Conservation (phyloP, 2,113 vertebrate species). For the Australoheros scitulus region DNA sequence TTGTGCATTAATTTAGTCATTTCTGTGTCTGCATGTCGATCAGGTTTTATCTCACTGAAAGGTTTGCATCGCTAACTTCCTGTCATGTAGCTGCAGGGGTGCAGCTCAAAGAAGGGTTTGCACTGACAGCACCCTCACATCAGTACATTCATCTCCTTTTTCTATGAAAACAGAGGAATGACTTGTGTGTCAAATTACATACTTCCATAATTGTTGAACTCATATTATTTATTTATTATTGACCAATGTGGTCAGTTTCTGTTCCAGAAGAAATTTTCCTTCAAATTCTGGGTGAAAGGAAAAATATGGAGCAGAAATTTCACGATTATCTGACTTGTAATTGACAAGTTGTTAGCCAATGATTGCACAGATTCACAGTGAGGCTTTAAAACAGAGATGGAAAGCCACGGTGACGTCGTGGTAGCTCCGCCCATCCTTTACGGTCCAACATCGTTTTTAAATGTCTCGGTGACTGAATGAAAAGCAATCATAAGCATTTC, state of each 20-base stretch:
- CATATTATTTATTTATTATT: too few relatives aligned
- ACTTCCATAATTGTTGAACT: too few relatives aligned
- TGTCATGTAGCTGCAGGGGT: neutral
- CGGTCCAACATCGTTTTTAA: too few relatives aligned
- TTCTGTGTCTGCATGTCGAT: fast-evolving
- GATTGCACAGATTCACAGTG: too few relatives aligned
- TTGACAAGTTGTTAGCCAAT: neutral
- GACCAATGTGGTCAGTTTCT: too few relatives aligned
- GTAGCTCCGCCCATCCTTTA: neutral
- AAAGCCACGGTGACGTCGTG: neutral
- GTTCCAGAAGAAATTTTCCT: neutral
- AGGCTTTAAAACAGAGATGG: too few relatives aligned
- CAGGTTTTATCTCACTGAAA: neutral
- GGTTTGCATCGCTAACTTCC: neutral
- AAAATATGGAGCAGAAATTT: neutral
- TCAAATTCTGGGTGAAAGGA: neutral
- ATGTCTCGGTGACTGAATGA: neutral
- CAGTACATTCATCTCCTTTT: neutral
- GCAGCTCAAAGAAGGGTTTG: neutral
- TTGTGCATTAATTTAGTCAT: neutral
- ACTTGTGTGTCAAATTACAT: too few relatives aligned
- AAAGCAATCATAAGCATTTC: neutral
- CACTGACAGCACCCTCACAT: neutral
- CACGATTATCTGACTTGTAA: neutral
- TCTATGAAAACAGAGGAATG: too few relatives aligned